Evolutionary conservation across 2,888 invertebrate species (phyloP), one percentile per base, ranked within the genome.

Genomic region (Phortica magna): DNA sequence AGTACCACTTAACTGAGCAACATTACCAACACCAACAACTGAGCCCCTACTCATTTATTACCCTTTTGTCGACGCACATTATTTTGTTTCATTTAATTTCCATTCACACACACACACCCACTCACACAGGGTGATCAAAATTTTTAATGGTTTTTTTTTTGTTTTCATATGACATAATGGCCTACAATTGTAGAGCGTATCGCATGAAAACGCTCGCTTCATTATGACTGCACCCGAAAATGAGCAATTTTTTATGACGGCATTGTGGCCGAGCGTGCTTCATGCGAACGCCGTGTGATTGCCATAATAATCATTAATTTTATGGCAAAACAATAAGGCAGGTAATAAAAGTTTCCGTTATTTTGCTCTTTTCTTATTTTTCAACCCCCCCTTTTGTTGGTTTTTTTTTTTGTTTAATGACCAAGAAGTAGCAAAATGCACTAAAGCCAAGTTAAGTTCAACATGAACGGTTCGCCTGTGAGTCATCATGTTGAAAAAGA

Each of bases 301-400:
- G 88, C 88, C 84, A 82, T 88, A 88, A 87, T 87, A 88, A 88
- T 84, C 87, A 88, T 87, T 87, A 87, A 85, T 87, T 87, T 88
- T 80, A 87, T 88, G 83, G 83, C 82, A 84, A 87, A 88, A 87
- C 88, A 87, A 87, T 87, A 87, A 87, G 84, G 88, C 85, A 87
- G 86, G 85, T 84, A 85, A 88, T 88, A 87, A 87, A 87, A 88
- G 84, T 88, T 86, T 83, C 82, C 22, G 73, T 55, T 42, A 12
- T 14, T 59, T 71, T 14, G n/a, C 41, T 72, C 71, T 48, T 31
- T 77, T 64, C 57, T 76, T 72, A 22, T 14, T 57, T 17, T n/a
- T 7, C 14, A n/a, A 39, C 12, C 7, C 41, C 7, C 41, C 10
- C 7, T 14, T 43, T 31, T 39, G 12, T n/a, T 78, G 31, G 1